phyloP scores from a whole-genome alignment of 2,888 invertebrate genomes.

The Pollenia griseotomentosa region DNA sequence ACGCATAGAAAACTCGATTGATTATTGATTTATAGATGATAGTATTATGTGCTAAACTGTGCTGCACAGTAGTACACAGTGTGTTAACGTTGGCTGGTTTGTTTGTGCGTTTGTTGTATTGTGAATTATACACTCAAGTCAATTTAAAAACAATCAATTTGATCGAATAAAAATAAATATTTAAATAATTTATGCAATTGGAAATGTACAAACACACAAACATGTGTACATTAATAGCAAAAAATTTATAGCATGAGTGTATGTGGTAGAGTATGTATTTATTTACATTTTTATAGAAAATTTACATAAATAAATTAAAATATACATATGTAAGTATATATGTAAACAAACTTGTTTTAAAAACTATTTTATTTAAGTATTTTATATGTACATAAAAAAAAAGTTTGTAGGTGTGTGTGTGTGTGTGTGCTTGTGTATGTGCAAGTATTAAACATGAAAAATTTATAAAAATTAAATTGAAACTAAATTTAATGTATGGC shows the following conservation, averaged over 20 bases:
- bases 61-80: not conserved
- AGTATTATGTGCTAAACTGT: not conserved
- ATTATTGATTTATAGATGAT: constrained; percentile 56
- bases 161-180: constrained; percentile 62
- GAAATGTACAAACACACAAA: not conserved
- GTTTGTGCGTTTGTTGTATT: constrained; percentile 16
- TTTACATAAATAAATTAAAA: constrained; percentile 70
- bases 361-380: not conserved
- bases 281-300: constrained; percentile 64
- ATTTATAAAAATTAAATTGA: constrained; percentile 11
- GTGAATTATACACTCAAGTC: constrained; percentile 57
- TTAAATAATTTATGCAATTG: constrained; percentile 67
- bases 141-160: constrained; percentile 72
- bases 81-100: constrained; percentile 37
- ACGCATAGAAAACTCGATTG: constrained; percentile 61
- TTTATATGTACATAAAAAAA: not conserved
- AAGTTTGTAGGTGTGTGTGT: not conserved
- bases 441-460: no score
- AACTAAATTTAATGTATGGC: constrained; percentile 44
- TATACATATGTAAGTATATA: constrained; percentile 4
- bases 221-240: not conserved
- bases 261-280: constrained; percentile 39
- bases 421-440: not conserved
- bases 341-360: not conserved
- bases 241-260: no score